Evolutionary conservation across 2,888 invertebrate species (phyloP).

Genomic region (Leptogaster cylindrica): DNA sequence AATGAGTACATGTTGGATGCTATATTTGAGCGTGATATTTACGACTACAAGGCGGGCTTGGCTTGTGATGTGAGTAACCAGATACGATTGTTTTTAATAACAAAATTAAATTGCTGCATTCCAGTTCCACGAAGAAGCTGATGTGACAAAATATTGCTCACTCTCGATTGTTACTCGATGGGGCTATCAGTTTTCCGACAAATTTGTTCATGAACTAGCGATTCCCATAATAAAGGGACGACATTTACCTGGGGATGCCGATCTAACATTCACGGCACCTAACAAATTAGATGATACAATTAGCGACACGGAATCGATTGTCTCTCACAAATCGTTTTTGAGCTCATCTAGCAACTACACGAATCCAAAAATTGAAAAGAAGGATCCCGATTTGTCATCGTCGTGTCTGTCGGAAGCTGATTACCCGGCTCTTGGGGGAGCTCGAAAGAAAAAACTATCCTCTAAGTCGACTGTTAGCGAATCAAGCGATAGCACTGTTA

Average conservation of each 20-base stretch:
- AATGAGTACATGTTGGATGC: conserved; percentile 53
- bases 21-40: conserved; percentile 54
- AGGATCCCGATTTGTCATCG: not conserved
- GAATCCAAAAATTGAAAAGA: not conserved
- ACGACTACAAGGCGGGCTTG: conserved; percentile 55
- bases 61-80: conserved; percentile 56
- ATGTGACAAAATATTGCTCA: conserved; percentile 60
- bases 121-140: conserved; percentile 61
- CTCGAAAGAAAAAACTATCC: not conserved
- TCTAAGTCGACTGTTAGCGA: no score
- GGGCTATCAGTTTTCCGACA: conserved; percentile 62
- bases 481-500: not conserved
- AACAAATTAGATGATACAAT: not conserved
- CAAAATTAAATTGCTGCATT: conserved; percentile 40
- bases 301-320: not conserved
- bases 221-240: conserved; percentile 59
- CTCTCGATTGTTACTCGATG: conserved; percentile 61
- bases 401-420: not conserved
- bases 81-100: no score
- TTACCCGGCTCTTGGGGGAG: conserved; percentile 15
- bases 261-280: not conserved
- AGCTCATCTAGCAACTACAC: not conserved
- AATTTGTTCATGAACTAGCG: conserved; percentile 61
- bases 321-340: not conserved
- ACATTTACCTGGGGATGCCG: conserved; percentile 59